Base-by-base conservation (phyloP, 1,140 invertebrate species). In the Eurytemora carolleeae region DNA sequence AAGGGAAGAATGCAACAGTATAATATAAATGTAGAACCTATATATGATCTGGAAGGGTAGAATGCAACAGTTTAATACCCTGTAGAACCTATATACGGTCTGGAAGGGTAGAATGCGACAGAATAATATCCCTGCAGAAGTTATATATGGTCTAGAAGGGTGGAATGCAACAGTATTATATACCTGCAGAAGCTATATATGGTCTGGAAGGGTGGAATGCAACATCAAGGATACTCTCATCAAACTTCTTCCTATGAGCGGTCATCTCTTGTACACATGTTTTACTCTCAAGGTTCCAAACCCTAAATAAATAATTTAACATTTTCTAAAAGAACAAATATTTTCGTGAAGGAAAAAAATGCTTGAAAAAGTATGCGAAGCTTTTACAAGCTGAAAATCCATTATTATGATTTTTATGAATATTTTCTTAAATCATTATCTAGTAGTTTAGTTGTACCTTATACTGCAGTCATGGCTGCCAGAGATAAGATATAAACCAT, bases 211-310 rank as follows among this genome's bases (percentile, higher is more conserved):
- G 92, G 79, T 99, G 95, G 79, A 99, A 98, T 69, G 94, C 93
- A 64, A 98, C 95, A 74, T 96, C 91, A 70, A 96, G 83, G 75
- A 99, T 98, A 70, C 91, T 90, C 76, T 98, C 94, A 74, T 98
- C 94, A 77, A 96, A 96, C 76, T 99, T 99, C 75, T 98, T 98
- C 65, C 94, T 82, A 77, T 99, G 96, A 65, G 93, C 92, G 53
- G 95, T 97, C 70, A 98, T 98, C 76, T 99, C 95, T 76, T 98
- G 93, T 66, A 98, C 88, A 78, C 94, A 97, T 59, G 90, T 94
- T 75, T 93, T 93, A 76, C 87, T 95, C 75, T 98, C 94, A 74
- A 98, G 82, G 78, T 97, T 93, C 95, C 95, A 99, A 69, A 99
- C 80, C 72, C 95, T 82, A 76, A 99, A 60, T 18, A 18, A 15